Evolutionary conservation across 2,113 vertebrate genomes (phyloP).

Genomic region (Gallinago undulata): DNA sequence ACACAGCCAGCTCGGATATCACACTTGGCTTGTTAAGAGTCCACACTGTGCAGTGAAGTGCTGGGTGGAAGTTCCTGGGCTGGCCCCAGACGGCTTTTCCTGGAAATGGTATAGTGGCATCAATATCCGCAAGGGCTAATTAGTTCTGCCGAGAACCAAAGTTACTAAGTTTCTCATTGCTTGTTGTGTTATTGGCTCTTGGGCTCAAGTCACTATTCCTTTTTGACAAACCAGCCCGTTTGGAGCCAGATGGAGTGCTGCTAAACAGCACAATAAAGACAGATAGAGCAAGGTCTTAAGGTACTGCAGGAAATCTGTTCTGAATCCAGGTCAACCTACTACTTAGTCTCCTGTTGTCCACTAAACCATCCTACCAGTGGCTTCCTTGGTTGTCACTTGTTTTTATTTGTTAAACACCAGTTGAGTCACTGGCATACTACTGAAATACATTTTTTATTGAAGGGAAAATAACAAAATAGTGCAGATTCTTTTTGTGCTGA

Average conservation of each 20-base stretch:
- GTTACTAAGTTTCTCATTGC: neutral
- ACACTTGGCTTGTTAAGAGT: neutral
- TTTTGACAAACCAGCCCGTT: neutral
- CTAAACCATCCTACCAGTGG: neutral
- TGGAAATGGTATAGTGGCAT: neutral
- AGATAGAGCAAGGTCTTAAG: neutral
- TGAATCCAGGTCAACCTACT: neutral
- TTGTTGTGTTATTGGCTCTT: neutral
- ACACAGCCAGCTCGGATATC: neutral
- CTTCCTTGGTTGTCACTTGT: neutral
- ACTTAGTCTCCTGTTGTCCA: neutral
- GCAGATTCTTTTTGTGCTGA: neutral
- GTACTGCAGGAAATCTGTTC: neutral
- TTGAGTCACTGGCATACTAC: neutral
- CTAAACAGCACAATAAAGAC: neutral
- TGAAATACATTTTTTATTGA: neutral
- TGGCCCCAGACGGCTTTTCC: neutral
- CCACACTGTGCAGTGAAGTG: neutral
- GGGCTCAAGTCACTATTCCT: neutral
- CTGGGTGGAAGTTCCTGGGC: constrained; percentile 10
- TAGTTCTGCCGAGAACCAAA: neutral
- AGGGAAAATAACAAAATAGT: neutral
- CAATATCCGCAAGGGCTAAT: neutral
- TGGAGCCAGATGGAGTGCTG: neutral
- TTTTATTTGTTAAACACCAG: neutral